phyloP scores from a whole-genome alignment of 2,797 vertebrate species.

The Liparis tanakae region DNA sequence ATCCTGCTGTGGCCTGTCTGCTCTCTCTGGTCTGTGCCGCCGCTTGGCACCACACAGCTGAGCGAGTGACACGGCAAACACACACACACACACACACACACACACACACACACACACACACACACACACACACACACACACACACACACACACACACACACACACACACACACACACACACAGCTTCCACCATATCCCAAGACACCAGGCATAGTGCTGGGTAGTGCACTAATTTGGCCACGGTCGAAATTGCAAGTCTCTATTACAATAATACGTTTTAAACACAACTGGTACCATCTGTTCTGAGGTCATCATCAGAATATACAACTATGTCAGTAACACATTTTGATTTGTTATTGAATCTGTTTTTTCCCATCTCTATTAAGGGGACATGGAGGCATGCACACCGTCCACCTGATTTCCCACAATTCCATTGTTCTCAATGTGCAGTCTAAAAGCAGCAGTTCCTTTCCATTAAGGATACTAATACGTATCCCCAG shows the following conservation, averaged over 20 bases:
- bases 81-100: not conserved
- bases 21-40: too few species aligned
- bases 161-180: not conserved
- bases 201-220: not conserved
- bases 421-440: not conserved
- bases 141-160: not conserved
- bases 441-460: not conserved
- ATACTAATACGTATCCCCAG: not conserved
- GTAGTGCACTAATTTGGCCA: not conserved
- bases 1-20: too few species aligned
- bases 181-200: not conserved
- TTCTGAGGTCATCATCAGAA: slow-evolving; percentile 11
- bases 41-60: too few species aligned
- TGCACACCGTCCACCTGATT: not conserved
- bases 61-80: too few species aligned
- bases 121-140: not conserved
- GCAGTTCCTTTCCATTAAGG: slow-evolving; percentile 5
- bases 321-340: not conserved
- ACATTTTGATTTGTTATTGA: slow-evolving; percentile 2
- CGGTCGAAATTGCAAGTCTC: not conserved
- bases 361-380: not conserved
- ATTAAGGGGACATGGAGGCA: not conserved
- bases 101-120: not conserved
- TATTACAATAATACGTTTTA: not conserved
- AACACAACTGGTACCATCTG: not conserved